phyloP scores from a whole-genome alignment of 2,888 invertebrate species.

The Drosophila neoperkinsi region DNA sequence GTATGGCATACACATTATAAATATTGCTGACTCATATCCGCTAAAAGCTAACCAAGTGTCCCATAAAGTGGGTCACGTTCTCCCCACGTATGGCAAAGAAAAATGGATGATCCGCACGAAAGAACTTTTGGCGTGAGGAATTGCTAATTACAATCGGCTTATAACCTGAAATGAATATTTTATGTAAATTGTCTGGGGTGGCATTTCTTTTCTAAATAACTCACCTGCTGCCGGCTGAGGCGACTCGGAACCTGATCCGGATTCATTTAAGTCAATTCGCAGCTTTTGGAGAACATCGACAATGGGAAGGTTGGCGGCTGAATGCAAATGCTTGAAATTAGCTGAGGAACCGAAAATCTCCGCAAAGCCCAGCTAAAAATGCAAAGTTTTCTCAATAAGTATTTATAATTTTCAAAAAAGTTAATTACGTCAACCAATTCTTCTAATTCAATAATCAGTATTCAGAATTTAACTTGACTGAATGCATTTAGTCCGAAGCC shows the following conservation, averaged over 20 bases:
- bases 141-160: conserved; percentile 83
- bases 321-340: conserved; percentile 88
- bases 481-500: neutral
- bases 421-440: neutral
- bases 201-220: neutral
- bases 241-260: conserved; percentile 93
- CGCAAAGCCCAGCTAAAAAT: conserved; percentile 88
- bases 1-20: conserved; percentile 11
- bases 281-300: conserved; percentile 93
- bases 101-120: conserved; percentile 83
- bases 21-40: neutral
- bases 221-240: conserved; percentile 89
- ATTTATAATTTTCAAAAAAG: neutral
- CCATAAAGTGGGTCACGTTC: conserved; percentile 77
- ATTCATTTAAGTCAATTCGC: conserved; percentile 94
- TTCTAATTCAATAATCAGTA: neutral
- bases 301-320: conserved; percentile 83
- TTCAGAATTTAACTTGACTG: neutral
- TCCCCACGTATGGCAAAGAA: conserved; percentile 81
- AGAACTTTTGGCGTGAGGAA: conserved; percentile 80
- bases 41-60: conserved; percentile 77
- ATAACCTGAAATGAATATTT: conserved; percentile 51
- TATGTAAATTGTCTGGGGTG: neutral
- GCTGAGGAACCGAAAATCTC: conserved; percentile 88
- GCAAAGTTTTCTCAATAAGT: neutral